Evolutionary conservation across 2,113 vertebrate genomes (phyloP), one percentile per base, ranked within the genome.

Genomic region (Fregata magnificens): DNA sequence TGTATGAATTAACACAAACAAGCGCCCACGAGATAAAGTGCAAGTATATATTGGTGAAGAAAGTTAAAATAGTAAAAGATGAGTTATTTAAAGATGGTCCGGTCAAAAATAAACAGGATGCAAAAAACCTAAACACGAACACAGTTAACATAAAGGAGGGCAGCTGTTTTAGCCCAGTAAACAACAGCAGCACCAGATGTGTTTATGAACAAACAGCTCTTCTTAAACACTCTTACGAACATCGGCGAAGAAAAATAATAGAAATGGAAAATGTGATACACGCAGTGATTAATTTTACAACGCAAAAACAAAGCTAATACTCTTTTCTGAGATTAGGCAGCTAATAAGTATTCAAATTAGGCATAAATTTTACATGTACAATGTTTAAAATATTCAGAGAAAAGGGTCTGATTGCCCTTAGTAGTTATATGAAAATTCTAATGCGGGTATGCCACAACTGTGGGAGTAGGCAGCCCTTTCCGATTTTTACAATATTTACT

Each of bases 301-400:
- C 97, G 98, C 98, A 98, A 99, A 99, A 98, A 99, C 98, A 99
- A 99, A 99, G 98, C 99, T 99, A 98, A 98, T 98, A 98, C 91
- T 98, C 97, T 98, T 98, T 98, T 99, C 98, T 98, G 98, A 99
- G 99, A 99, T 99, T 99, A 99, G 98, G 98, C 98, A 98, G 98
- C 99, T 99, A 99, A 99, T 99, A 99, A 99, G 98, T 99, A 99
- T 99, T 99, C 99, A 99, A 99, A 99, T 99, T 99, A 99, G 99
- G 98, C 99, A 99, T 99, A 99, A 99, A 99, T 99, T 99, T 99
- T 99, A 99, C 99, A 99, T 99, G 99, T 97, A 98, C 98, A 97
- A 98, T 99, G 98, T 99, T 99, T 99, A 99, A 99, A 99, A 99
- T 99, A 99, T 99, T 99, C 99, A 99, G 99, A 99, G 99, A 99